Conservation (phyloP, 1,140 invertebrate species). For the Chironomus tepperi region DNA sequence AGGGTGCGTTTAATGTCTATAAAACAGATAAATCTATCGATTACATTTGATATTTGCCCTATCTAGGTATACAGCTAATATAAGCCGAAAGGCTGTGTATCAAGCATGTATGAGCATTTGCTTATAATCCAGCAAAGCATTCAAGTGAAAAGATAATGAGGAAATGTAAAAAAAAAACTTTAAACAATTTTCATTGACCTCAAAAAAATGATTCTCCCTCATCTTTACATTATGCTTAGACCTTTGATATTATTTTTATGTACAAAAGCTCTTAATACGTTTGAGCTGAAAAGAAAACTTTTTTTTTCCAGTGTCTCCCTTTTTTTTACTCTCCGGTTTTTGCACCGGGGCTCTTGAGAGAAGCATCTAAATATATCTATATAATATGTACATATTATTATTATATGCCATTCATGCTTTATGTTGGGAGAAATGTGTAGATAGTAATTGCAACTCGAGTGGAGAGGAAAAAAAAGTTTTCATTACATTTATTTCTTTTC, state of each 20-base stretch:
- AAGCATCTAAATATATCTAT: background rate
- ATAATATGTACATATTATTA: background rate
- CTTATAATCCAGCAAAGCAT: background rate
- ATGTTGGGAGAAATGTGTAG: background rate
- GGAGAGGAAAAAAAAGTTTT: background rate
- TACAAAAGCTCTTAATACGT: background rate
- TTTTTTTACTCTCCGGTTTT: background rate
- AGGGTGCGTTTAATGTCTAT: background rate
- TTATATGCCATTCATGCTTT: background rate
- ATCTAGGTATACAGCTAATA: background rate
- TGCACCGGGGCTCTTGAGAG: background rate
- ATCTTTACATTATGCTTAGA: background rate
- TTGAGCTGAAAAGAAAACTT: background rate
- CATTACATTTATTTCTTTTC: background rate
- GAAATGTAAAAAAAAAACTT: constrained; percentile 1
- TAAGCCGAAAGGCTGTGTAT: background rate
- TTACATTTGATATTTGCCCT: background rate
- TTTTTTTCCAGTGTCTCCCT: background rate
- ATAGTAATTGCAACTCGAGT: constrained; percentile 1
- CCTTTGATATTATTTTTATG: constrained; percentile 14
- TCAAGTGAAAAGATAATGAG: background rate
- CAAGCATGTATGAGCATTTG: background rate
- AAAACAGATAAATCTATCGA: background rate
- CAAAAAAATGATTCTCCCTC: background rate
- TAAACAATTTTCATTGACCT: constrained; percentile 14